Evolutionary conservation across 2,888 invertebrate species (phyloP).

Genomic region (Drosophila mayaguana): DNA sequence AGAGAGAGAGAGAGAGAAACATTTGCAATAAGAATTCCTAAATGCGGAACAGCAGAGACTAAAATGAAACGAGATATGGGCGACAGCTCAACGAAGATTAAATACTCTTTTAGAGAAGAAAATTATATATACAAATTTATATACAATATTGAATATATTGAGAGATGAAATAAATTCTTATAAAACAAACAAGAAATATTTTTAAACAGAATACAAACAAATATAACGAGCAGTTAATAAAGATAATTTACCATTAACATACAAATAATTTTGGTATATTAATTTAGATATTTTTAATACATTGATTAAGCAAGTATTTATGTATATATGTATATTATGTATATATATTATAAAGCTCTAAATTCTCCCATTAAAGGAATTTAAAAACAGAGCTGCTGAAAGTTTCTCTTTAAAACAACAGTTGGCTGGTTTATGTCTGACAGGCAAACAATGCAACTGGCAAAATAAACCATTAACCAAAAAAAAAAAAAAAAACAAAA

Average conservation of each 20-base stretch:
- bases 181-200: no score
- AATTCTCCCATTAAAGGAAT: no score
- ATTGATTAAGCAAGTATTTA: no score
- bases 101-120: background rate
- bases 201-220: no score
- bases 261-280: no score
- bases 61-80: background rate
- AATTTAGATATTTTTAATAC: no score
- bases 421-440: slow-evolving; percentile 42
- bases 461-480: slow-evolving; percentile 47
- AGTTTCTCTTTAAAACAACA: slow-evolving; percentile 21
- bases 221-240: no score
- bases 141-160: no score
- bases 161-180: no score
- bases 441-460: slow-evolving; percentile 42
- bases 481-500: slow-evolving; percentile 14
- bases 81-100: background rate
- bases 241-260: no score
- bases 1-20: slow-evolving; percentile 1
- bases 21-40: slow-evolving; percentile 40
- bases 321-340: background rate
- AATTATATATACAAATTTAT: no score
- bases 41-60: slow-evolving; percentile 33
- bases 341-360: no score
- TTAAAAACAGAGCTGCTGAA: slow-evolving; percentile 7